Evolutionary conservation across 2,888 invertebrate genomes (phyloP).

Genomic region (Drosophila mercatorum): DNA sequence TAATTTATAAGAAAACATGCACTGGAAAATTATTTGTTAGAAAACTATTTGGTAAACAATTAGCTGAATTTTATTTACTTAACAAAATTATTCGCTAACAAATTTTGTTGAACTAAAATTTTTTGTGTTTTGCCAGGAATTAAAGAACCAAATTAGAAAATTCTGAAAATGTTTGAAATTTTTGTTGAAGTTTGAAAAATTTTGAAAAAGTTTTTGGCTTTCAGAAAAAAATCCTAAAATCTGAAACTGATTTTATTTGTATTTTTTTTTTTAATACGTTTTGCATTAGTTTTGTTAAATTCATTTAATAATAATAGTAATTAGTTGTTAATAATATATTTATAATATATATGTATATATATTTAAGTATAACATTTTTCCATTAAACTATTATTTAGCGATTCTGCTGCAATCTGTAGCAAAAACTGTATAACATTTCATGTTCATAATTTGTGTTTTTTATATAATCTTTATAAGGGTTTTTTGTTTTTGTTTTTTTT

Average conservation of each 20-base stretch:
- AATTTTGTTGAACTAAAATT: constrained; percentile 17
- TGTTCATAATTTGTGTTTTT: constrained; percentile 37
- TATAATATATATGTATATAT: constrained; percentile 64
- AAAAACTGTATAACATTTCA: constrained; percentile 62
- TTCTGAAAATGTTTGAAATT: constrained; percentile 1
- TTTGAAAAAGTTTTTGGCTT: background rate
- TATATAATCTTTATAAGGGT: constrained; percentile 31
- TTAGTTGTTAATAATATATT: constrained; percentile 49
- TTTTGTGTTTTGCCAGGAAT: constrained; percentile 3
- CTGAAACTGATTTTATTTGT: constrained; percentile 2
- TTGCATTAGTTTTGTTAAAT: constrained; percentile 37
- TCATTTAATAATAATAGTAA: constrained; percentile 61
- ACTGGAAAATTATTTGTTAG: constrained; percentile 59
- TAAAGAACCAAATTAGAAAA: background rate
- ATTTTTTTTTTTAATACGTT: constrained; percentile 25
- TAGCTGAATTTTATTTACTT: constrained; percentile 25
- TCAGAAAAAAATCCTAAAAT: constrained; percentile 1
- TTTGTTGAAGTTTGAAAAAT: background rate
- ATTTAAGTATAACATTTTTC: constrained; percentile 68
- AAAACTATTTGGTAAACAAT: constrained; percentile 61
- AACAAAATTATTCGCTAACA: constrained; percentile 7
- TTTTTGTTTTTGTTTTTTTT: constrained; percentile 22
- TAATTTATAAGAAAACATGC: constrained; percentile 71
- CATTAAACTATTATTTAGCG: constrained; percentile 74
- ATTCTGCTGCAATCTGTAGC: constrained; percentile 58